phyloP scores from a whole-genome alignment of 2,113 vertebrate species.

The Gavia stellata region DNA sequence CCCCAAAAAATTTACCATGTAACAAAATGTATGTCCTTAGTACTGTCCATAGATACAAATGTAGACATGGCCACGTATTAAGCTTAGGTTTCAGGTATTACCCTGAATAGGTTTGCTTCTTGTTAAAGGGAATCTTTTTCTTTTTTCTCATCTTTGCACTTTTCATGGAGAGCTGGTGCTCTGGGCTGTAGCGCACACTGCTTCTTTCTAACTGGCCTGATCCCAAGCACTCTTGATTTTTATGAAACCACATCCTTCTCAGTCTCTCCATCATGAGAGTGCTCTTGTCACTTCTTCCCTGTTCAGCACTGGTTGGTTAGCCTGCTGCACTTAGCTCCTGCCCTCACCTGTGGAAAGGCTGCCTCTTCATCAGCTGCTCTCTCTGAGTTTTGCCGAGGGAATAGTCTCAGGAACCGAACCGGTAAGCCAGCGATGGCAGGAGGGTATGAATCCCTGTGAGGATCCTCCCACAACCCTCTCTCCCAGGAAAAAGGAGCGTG shows the following conservation, averaged over 20 bases:
- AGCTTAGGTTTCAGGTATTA: background rate
- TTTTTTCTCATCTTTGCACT: background rate
- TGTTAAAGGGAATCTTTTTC: background rate
- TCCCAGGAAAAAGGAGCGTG: background rate
- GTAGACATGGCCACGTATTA: background rate
- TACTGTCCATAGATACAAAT: background rate
- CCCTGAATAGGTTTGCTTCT: background rate
- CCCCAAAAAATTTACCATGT: background rate
- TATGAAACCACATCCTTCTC: background rate
- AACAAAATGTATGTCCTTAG: rapidly evolving
- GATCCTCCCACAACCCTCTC: background rate
- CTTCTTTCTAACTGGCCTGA: background rate
- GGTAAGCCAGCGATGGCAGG: background rate
- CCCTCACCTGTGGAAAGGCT: background rate
- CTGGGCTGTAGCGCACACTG: background rate
- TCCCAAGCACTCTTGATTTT: constrained; percentile 25
- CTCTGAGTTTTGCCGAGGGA: background rate
- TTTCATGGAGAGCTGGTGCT: background rate
- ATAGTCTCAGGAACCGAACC: background rate
- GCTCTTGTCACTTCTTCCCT: background rate
- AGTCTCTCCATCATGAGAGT: background rate
- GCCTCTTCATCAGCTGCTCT: background rate
- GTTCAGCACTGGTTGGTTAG: background rate
- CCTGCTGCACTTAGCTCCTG: constrained; percentile 10
- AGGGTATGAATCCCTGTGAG: background rate